Percentiles rank a stretch among this genome's conserved stretches.
Conservation (phyloP, 2,888 invertebrate genomes). For the Lycocerus yunnanus region DNA sequence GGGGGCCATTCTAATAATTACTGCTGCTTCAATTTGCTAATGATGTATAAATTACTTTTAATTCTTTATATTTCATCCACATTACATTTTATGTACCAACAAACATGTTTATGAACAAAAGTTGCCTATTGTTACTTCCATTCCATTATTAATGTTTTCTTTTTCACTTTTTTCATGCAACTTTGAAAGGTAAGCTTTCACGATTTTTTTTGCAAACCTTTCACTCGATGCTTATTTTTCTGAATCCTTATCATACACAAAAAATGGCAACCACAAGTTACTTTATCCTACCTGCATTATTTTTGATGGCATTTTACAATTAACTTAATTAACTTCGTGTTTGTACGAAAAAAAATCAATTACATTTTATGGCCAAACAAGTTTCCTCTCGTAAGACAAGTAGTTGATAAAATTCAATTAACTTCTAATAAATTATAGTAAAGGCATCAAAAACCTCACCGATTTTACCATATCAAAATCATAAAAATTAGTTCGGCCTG, state of each 20-base stretch:
- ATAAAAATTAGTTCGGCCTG: conserved; percentile 26
- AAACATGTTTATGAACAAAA: background rate
- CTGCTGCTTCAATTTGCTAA: conserved; percentile 38
- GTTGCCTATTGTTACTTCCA: background rate
- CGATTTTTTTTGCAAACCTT: background rate
- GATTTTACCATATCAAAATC: conserved; percentile 2
- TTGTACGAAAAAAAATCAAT: background rate
- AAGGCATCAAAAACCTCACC: conserved; percentile 4
- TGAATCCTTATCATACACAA: background rate
- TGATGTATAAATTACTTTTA: conserved; percentile 35
- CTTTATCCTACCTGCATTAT: background rate
- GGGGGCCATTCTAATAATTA: conserved; percentile 32
- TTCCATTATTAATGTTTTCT: background rate
- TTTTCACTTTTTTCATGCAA: background rate
- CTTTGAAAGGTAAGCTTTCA: background rate
- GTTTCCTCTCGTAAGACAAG: background rate
- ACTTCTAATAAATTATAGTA: conserved; percentile 4
- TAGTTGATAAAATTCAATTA: conserved; percentile 1
- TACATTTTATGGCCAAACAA: background rate
- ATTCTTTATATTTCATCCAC: background rate
- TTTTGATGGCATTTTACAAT: background rate
- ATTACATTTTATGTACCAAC: background rate
- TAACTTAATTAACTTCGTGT: background rate
- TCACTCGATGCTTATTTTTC: background rate
- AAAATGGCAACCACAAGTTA: background rate